Base-by-base conservation (phyloP, 2,888 invertebrate genomes). In the Andrena chrysosceles region DNA sequence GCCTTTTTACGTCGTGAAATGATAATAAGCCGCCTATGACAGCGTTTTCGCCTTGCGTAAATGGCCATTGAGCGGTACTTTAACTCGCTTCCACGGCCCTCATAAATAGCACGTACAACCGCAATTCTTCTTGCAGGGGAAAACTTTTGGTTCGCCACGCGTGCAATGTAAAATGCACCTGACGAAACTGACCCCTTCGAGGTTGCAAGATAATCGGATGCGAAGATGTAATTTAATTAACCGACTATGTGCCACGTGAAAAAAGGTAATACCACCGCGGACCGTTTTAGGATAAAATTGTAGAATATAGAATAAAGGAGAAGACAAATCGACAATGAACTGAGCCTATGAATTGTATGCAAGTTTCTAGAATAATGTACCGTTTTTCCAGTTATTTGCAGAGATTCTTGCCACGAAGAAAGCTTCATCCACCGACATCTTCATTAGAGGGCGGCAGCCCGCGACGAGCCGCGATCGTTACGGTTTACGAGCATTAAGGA, bases 361-460 rank as follows among this genome's bases (percentile, higher is more conserved):
- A 8, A 8, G 20, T 52, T 20, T n/a, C 52, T 52, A 20, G 6
- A 52, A 52, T 8, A 20, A n/a, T 2, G 20, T 52, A 52, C 2
- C 20, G 2, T 20, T 52, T 52, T 20, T 52, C 52, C 52, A 52
- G 20, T 20, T 52, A 2, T 8, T 52, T 2, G 2, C 54, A 60
- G 23, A 23, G 42, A 64, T 56, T 26, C 60, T 33, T n/a, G 42
- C 10, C 13, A 7, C 26, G 54, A 54, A 84, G 85, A 84, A 87
- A 89, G 86, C 84, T 84, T 87, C 84, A 84, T 85, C 88, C 86
- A 84, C 82, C 81, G 83, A 85, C 84, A 87, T 87, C 86, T 89
- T 90, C 88, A 87, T 91, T 90, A 88, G 81, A 81, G 60, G 78
- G 84, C 78, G 72, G 68, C 70, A 77, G 60, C 76, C 59, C 70